Conservation (phyloP, 1,140 invertebrate genomes). For the Megalopta genalis region DNA sequence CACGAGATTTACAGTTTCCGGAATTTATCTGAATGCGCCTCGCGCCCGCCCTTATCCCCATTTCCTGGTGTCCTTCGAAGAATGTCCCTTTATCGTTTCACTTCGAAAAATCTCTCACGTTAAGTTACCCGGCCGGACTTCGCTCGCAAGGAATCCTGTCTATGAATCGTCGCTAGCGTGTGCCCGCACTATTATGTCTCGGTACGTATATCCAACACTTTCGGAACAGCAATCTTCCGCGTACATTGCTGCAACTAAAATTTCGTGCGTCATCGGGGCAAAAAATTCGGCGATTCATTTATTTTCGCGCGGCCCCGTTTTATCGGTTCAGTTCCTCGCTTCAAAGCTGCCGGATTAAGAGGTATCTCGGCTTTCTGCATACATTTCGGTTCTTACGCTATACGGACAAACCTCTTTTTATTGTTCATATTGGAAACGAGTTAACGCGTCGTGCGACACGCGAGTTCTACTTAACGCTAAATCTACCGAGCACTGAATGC, state of each 20-base stretch:
- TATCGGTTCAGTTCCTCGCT: neutral
- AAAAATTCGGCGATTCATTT: neutral
- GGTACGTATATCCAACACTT: neutral
- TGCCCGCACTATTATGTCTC: neutral
- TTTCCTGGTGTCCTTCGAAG: constrained; percentile 26
- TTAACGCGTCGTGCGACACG: too few relatives aligned
- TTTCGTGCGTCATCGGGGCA: neutral
- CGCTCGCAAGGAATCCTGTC: neutral
- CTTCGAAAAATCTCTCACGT: constrained; percentile 22
- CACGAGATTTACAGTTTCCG: constrained; percentile 52
- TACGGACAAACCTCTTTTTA: too few relatives aligned
- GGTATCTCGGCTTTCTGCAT: too few relatives aligned
- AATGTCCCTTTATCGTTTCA: constrained; percentile 50
- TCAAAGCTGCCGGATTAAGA: too few relatives aligned
- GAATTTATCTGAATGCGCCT: constrained; percentile 46
- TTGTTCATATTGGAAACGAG: too few relatives aligned
- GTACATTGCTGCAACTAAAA: neutral
- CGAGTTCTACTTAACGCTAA: too few relatives aligned
- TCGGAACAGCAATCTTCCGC: neutral
- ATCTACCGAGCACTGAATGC: too few relatives aligned
- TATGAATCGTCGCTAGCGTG: neutral
- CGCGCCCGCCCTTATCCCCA: constrained; percentile 22
- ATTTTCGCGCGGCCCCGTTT: neutral
- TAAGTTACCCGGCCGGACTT: constrained; percentile 13
- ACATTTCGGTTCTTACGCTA: too few relatives aligned